phyloP scores from a whole-genome alignment of 2,888 invertebrate species.

The Rhaphigaster nebulosa region DNA sequence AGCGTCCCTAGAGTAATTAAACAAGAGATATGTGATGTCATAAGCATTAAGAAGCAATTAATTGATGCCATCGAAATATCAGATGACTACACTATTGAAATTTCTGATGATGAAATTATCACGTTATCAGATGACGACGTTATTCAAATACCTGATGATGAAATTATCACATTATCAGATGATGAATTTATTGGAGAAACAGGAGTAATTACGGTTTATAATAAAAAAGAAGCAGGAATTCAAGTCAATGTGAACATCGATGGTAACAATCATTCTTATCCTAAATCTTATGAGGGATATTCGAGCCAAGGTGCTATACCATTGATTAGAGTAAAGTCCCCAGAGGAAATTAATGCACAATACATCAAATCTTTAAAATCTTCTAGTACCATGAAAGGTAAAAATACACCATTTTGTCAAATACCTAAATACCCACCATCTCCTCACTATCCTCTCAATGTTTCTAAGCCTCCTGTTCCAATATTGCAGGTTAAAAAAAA shows the following conservation, averaged over 20 bases:
- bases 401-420: not conserved
- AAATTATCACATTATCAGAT: not conserved
- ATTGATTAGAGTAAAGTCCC: not conserved
- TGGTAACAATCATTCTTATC: not conserved
- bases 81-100: too few relatives aligned
- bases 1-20: not conserved
- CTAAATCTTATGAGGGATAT: not conserved
- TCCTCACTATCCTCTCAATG: constrained; percentile 43
- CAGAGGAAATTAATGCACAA: not conserved
- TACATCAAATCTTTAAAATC: not conserved
- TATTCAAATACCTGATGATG: not conserved
- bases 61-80: not conserved
- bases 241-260: not conserved
- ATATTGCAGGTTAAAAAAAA: constrained; percentile 30
- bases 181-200: not conserved
- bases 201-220: not conserved
- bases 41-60: not conserved
- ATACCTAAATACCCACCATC: constrained; percentile 43
- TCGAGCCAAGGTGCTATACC: not conserved
- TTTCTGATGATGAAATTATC: too few relatives aligned
- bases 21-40: not conserved
- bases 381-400: not conserved
- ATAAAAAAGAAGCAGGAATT: not conserved
- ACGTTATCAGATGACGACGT: not conserved
- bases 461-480: constrained; percentile 45